Evolutionary conservation across 2,113 vertebrate species (phyloP), one percentile per base, ranked within the genome.

Genomic region (Gallinago jamesoni): DNA sequence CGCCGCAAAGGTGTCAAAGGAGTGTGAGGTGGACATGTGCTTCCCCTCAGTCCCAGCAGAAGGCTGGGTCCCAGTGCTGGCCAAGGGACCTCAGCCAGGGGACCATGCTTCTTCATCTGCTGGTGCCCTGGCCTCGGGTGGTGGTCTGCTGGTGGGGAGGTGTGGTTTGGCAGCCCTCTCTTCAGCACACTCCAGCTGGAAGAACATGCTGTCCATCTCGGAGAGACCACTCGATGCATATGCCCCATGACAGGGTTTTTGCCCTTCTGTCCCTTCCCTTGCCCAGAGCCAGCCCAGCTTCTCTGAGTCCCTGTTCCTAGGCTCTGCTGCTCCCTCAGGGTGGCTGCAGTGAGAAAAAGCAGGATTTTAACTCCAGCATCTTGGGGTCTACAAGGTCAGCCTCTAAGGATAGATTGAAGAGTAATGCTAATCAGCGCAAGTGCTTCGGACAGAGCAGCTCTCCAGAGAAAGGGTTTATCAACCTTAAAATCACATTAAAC

Each of bases 371-470:
- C 52, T 90, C 37, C 0, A 1, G 8, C 24, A 48, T 81, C 68
- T 63, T 63, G 47, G 21, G 56, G 37, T 78, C 84, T 81, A 8
- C 52, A 48, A 90, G 62, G 82, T 91, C 85, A 90, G 52, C 41
- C 78, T 76, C 52, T 73, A 74, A 47, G 56, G 62, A 9, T 21
- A 63, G 41, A 79, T 74, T 60, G 70, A 80, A 59, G 74, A 56
- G 24, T 80, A 66, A 55, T 66, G 56, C 69, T 81, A 19, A 57
- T 85, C 59, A 50, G n/a, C 8, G 2, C 70, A 84, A 92, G 73
- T 82, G 73, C 77, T 87, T 84, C 64, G 56, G 86, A 87, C 84
- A 48, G 70, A 89, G 59, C 56, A 83, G 67, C 72, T 92, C 83
- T 74, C 57, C 73, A 89, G 59, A 92, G 82, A 78, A 82, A 23